Percentiles rank a stretch among this genome's conserved stretches.
Evolutionary conservation across 2,113 vertebrate genomes (phyloP).

Genomic region (Carlito syrichta): DNA sequence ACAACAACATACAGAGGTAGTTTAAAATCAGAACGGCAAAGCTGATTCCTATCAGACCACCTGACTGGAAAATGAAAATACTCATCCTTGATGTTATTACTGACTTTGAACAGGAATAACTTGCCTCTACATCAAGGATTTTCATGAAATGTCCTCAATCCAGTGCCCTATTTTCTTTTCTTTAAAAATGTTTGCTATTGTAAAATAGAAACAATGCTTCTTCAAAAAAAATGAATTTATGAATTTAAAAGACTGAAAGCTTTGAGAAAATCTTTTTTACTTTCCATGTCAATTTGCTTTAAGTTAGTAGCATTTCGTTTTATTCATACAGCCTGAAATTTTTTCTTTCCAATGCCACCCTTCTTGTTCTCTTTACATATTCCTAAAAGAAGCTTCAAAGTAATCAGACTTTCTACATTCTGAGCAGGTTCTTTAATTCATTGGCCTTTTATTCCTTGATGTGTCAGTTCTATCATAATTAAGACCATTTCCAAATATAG

Average conservation of each 20-base stretch:
- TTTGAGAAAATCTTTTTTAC: not conserved
- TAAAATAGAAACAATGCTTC: not conserved
- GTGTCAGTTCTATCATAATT: not conserved
- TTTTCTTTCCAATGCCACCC: not conserved
- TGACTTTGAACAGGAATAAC: not conserved
- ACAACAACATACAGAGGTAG: not conserved
- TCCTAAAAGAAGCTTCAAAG: not conserved
- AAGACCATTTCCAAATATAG: not conserved
- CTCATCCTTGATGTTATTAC: not conserved
- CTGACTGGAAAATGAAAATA: too few relatives aligned
- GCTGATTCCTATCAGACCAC: too few relatives aligned
- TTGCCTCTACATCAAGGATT: not conserved
- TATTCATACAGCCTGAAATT: not conserved
- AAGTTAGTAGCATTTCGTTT: not conserved
- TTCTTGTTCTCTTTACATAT: not conserved
- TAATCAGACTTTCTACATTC: not conserved
- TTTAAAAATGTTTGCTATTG: not conserved
- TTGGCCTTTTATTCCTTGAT: not conserved
- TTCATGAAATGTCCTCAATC: not conserved
- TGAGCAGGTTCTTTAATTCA: not conserved
- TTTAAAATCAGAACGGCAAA: slow-evolving; percentile 16
- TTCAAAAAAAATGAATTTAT: not conserved
- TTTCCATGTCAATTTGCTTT: not conserved
- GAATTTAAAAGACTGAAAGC: not conserved
- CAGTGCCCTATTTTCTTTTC: not conserved